A percentile compares a stretch with the other conserved stretches of the same genome.
These are phyloP conservation scores for Drosophila lacteicornis DNA, from an alignment of 1,140 invertebrate species.

Conservation along the genomic window DNA sequence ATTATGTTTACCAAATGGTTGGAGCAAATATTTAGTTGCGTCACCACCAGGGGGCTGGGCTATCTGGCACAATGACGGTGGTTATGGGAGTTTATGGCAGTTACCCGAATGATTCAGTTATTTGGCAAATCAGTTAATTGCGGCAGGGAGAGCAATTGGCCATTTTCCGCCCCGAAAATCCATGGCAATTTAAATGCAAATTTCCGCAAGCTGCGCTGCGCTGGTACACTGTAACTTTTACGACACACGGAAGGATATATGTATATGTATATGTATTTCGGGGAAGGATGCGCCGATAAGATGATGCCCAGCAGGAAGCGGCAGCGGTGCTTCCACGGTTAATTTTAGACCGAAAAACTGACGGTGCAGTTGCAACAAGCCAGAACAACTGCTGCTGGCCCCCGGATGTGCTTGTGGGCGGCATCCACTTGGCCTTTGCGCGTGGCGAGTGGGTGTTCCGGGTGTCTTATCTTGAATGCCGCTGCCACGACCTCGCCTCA, in stretches of 20 bases:
- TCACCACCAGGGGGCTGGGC: constrained; percentile 14
- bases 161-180: constrained; percentile 23
- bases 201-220: constrained; percentile 28
- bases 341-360: constrained; percentile 57
- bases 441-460: constrained; percentile 39
- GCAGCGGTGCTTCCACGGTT: constrained; percentile 42
- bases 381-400: constrained; percentile 12
- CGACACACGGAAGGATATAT: constrained; percentile 22
- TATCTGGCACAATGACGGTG: constrained; percentile 1
- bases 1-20: constrained; percentile 73
- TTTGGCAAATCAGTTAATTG: constrained; percentile 49
- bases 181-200: constrained; percentile 75
- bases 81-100: constrained; percentile 3
- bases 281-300: constrained; percentile 45
- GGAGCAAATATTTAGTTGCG: constrained; percentile 66
- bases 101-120: constrained; percentile 8
- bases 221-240: constrained; percentile 55
- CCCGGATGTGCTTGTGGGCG: constrained; percentile 48
- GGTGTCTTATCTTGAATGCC: constrained; percentile 55
- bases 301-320: constrained; percentile 37
- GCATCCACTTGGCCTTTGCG: constrained; percentile 71
- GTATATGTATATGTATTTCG: constrained; percentile 5
- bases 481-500: constrained; percentile 42
- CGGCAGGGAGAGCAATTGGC: constrained; percentile 21
- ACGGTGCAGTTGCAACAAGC: constrained; percentile 18